These are phyloP conservation scores for Amphiprion percula DNA, from an alignment of 2,113 vertebrate species.

Conservation along the genomic window DNA sequence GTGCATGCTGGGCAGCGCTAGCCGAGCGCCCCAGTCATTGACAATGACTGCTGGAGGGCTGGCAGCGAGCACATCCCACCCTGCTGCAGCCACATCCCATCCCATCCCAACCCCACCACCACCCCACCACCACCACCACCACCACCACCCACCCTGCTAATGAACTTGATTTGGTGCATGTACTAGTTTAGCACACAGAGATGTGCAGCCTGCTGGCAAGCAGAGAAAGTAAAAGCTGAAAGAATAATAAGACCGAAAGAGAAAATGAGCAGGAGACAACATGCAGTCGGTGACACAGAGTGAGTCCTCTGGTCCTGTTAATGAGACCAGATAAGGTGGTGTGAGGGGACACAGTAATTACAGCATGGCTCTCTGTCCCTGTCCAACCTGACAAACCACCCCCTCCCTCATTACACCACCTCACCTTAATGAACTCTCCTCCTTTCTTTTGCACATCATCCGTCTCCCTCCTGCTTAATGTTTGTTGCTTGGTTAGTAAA, in stretches of 20 bases:
- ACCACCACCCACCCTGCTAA: neutral
- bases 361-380: conserved; percentile 35
- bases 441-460: neutral
- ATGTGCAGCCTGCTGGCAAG: conserved; percentile 2
- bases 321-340: conserved; percentile 39
- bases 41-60: neutral
- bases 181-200: neutral
- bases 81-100: neutral
- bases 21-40: neutral
- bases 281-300: conserved; percentile 6
- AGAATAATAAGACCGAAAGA: neutral
- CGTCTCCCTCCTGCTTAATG: neutral
- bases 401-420: conserved; percentile 31
- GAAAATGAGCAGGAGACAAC: neutral
- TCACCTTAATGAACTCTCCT: conserved; percentile 1
- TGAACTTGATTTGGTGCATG: conserved; percentile 5
- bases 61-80: neutral
- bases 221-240: neutral
- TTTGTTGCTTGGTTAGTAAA: neutral
- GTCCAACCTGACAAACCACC: conserved; percentile 19
- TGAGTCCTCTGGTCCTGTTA: conserved; percentile 36
- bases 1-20: neutral
- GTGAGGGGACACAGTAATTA: conserved; percentile 41
- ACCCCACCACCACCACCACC: neutral
- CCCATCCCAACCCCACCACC: neutral